These are phyloP conservation scores for Pseudotriccus pelzelni DNA, from an alignment of 2,797 vertebrate species.

Conservation along the genomic window DNA sequence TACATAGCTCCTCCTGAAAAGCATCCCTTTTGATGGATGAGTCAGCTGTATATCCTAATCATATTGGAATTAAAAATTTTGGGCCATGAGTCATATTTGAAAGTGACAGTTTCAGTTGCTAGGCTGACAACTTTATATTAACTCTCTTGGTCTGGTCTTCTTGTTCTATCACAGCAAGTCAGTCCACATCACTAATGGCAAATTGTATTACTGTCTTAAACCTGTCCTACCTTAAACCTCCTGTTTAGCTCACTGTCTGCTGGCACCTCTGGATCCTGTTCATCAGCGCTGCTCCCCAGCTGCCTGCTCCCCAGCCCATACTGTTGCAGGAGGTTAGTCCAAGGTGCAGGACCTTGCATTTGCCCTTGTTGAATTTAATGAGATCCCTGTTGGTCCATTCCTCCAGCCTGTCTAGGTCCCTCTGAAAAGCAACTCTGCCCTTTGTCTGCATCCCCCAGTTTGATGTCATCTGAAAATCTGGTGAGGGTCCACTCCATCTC, in stretches of 20 bases:
- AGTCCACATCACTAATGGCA: background rate
- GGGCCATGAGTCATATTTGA: conserved; percentile 1
- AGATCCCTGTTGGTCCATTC: background rate
- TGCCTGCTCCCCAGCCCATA: rapidly evolving
- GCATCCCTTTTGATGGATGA: background rate
- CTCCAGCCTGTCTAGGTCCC: background rate
- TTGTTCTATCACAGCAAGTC: background rate
- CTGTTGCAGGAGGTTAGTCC: background rate
- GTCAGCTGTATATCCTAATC: conserved; percentile 3
- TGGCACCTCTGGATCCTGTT: background rate
- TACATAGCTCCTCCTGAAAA: background rate
- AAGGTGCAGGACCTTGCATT: background rate
- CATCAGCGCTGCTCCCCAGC: background rate
- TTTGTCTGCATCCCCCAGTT: too few species aligned
- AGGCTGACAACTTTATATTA: background rate
- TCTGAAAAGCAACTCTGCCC: background rate
- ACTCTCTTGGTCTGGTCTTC: background rate
- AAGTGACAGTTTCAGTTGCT: conserved; percentile 4
- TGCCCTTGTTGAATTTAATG: background rate
- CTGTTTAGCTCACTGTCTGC: background rate
- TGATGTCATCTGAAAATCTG: background rate
- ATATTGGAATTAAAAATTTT: conserved; percentile 18
- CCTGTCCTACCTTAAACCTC: background rate
- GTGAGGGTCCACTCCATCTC: background rate
- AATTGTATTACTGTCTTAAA: background rate